Evolutionary conservation across 2,113 vertebrate species (phyloP).

Genomic region (Pseudonaja textilis): DNA sequence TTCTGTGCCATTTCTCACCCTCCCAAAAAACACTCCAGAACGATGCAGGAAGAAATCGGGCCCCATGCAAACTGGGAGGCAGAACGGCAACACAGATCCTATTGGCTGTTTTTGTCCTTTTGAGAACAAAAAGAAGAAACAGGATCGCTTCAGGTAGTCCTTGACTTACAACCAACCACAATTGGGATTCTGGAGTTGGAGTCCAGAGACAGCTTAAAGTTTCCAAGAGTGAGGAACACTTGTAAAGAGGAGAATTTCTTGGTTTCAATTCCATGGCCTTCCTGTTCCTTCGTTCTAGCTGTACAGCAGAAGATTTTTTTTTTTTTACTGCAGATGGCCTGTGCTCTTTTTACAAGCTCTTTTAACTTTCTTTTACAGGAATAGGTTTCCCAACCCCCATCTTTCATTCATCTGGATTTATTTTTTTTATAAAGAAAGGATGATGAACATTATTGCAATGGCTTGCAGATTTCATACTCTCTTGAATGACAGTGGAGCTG

Average conservation of each 20-base stretch:
- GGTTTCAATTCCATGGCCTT: not conserved
- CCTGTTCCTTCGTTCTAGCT: not conserved
- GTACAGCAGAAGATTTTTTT: not conserved
- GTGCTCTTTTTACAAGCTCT: not conserved
- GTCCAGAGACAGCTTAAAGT: not conserved
- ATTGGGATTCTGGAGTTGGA: not conserved
- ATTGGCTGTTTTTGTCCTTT: not conserved
- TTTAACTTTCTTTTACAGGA: not conserved
- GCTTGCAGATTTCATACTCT: not conserved
- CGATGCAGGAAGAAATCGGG: not conserved
- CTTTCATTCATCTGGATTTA: not conserved
- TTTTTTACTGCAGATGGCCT: not conserved
- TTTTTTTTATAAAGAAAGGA: not conserved
- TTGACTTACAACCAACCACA: not conserved
- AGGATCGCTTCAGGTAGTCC: not conserved
- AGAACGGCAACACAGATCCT: not conserved
- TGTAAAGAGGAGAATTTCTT: not conserved
- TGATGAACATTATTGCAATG: not conserved
- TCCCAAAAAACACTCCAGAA: not conserved
- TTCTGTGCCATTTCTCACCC: conserved; percentile 10
- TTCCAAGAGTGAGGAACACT: not conserved
- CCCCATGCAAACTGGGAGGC: not conserved
- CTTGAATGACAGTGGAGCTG: not conserved
- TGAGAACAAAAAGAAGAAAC: not conserved
- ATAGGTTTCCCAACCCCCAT: not conserved